Conservation (phyloP, 2,797 vertebrate species). For the Enteromius viviparus region DNA sequence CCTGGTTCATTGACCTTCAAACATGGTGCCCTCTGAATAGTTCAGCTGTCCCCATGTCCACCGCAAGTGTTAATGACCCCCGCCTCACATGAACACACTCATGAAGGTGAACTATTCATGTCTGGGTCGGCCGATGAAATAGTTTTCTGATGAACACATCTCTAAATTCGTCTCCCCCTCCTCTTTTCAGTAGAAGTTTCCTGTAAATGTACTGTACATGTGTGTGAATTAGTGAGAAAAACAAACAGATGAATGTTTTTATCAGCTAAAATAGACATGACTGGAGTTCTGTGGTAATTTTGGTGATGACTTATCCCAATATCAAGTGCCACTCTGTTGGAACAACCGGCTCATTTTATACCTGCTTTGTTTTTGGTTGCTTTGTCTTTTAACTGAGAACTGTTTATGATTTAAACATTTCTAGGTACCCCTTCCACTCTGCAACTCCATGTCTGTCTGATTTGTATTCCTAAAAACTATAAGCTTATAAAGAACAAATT, state of each 20-base stretch:
- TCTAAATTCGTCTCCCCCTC: background rate
- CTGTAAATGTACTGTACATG: background rate
- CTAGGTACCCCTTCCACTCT: background rate
- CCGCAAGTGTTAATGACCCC: slow-evolving; percentile 6
- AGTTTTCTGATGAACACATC: background rate
- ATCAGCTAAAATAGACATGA: background rate
- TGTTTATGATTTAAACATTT: slow-evolving; percentile 27
- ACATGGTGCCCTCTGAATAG: slow-evolving; percentile 47
- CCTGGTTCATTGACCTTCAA: slow-evolving; percentile 59
- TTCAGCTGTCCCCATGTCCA: slow-evolving; percentile 11
- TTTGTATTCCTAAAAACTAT: background rate
- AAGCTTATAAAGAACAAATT: background rate
- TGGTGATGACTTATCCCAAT: background rate
- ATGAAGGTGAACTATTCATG: slow-evolving; percentile 37
- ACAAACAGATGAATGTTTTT: background rate
- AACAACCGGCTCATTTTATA: background rate
- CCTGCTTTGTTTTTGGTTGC: background rate
- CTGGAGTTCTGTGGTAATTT: background rate
- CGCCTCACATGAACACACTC: slow-evolving; percentile 9
- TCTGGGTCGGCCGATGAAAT: background rate
- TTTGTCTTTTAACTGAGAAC: background rate
- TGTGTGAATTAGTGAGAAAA: background rate
- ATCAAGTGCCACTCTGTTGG: background rate
- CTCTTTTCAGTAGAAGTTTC: background rate
- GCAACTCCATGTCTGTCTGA: background rate